phyloP scores from a whole-genome alignment of 2,797 vertebrate species.

The Thripadectes ignobilis region DNA sequence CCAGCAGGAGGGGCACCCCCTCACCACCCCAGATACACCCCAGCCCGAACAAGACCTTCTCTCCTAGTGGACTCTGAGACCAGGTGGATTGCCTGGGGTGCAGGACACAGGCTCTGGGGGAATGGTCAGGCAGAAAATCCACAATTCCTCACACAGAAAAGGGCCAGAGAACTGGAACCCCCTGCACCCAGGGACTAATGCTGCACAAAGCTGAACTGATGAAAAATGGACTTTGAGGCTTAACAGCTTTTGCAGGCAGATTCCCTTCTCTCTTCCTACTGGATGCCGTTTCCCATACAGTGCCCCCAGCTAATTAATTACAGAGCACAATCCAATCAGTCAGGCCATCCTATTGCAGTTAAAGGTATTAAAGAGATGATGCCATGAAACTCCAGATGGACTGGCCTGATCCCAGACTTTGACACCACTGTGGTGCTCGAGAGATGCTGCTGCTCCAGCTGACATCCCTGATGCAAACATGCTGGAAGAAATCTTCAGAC shows the following conservation, averaged over 20 bases:
- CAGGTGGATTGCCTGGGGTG: background rate
- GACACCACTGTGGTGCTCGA: fast-evolving
- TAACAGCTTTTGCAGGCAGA: background rate
- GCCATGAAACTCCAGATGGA: constrained; percentile 35
- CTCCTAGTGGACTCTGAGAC: fast-evolving
- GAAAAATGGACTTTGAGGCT: background rate
- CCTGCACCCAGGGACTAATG: fast-evolving
- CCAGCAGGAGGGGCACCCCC: background rate
- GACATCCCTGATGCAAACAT: background rate
- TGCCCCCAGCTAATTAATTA: constrained; percentile 46
- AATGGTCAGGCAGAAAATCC: background rate
- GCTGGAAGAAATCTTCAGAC: fast-evolving
- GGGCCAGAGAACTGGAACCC: background rate
- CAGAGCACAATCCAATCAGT: constrained; percentile 48
- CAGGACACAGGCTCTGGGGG: fast-evolving
- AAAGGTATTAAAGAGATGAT: constrained; percentile 51
- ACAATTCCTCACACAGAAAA: background rate
- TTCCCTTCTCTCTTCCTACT: background rate
- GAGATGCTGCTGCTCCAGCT: fast-evolving
- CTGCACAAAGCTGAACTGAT: background rate
- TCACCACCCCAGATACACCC: background rate
- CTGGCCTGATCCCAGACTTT: background rate
- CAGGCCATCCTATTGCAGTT: constrained; percentile 28
- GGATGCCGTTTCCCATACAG: background rate
- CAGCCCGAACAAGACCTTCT: background rate